phyloP scores from a whole-genome alignment of 2,113 vertebrate genomes.

The Sturnira hondurensis region DNA sequence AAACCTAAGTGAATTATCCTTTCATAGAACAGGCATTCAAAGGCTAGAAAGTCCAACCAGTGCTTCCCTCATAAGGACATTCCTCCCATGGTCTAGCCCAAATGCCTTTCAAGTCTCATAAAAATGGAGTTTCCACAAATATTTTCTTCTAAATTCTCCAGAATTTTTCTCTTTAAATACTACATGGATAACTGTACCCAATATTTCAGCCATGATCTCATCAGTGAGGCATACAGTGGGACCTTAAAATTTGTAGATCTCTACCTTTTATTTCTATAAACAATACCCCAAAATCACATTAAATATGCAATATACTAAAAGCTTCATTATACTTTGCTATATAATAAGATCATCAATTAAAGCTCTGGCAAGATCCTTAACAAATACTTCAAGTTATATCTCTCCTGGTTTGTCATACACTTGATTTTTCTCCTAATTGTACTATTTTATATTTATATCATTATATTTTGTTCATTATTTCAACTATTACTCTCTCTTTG shows the following conservation, averaged over 20 bases:
- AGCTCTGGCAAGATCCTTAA: background rate
- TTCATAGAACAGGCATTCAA: background rate
- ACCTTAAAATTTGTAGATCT: background rate
- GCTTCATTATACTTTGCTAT: background rate
- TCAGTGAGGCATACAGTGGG: background rate
- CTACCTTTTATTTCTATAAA: background rate
- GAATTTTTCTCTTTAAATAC: background rate
- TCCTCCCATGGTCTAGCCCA: background rate
- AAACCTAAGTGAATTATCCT: background rate
- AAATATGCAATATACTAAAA: background rate
- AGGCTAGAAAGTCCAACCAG: background rate
- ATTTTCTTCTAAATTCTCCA: background rate
- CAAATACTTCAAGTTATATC: background rate
- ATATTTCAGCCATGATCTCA: background rate
- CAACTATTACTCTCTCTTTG: background rate
- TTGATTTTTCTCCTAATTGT: background rate
- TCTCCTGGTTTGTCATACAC: background rate
- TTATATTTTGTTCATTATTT: background rate
- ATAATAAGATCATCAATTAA: background rate
- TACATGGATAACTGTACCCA: background rate
- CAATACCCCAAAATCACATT: background rate
- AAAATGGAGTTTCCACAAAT: background rate
- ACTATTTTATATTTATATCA: slow-evolving; percentile 10
- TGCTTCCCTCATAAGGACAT: background rate
- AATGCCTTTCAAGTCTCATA: background rate